Evolutionary conservation across 1,140 invertebrate species (phyloP).

Genomic region (Zaprionus taronus): DNA sequence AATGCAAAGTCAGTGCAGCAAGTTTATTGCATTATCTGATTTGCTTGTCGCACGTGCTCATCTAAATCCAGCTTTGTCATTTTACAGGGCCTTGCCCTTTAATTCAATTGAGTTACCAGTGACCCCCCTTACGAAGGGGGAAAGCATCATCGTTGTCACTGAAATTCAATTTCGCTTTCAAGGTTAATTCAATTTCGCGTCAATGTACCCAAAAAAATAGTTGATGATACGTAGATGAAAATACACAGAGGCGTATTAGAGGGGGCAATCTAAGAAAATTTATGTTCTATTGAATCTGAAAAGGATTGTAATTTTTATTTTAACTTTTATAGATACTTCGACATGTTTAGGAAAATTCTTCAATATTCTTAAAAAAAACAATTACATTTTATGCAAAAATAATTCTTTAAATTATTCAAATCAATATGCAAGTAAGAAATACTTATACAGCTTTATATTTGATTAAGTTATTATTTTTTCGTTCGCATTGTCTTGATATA

Average conservation of each 20-base stretch:
- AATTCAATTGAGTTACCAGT: conserved; percentile 23
- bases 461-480: too few species aligned
- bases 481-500: too few species aligned
- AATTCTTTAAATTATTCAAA: too few species aligned
- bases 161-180: conserved; percentile 51
- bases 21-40: conserved; percentile 57
- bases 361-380: not conserved
- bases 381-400: too few species aligned
- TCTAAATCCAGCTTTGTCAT: conserved; percentile 1
- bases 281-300: not conserved
- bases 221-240: not conserved
- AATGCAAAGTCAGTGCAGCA: conserved; percentile 16
- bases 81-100: conserved; percentile 35
- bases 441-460: too few species aligned
- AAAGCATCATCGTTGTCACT: conserved; percentile 13
- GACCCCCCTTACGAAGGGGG: not conserved
- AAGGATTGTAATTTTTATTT: not conserved
- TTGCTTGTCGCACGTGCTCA: not conserved
- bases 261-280: not conserved
- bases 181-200: conserved; percentile 66
- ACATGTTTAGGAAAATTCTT: not conserved
- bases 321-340: too few species aligned
- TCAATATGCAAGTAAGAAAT: too few species aligned
- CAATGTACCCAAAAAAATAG: conserved; percentile 5
- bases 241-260: not conserved